These are phyloP conservation scores for Bettongia penicillata DNA, from an alignment of 2,113 vertebrate genomes.

Conservation along the genomic window DNA sequence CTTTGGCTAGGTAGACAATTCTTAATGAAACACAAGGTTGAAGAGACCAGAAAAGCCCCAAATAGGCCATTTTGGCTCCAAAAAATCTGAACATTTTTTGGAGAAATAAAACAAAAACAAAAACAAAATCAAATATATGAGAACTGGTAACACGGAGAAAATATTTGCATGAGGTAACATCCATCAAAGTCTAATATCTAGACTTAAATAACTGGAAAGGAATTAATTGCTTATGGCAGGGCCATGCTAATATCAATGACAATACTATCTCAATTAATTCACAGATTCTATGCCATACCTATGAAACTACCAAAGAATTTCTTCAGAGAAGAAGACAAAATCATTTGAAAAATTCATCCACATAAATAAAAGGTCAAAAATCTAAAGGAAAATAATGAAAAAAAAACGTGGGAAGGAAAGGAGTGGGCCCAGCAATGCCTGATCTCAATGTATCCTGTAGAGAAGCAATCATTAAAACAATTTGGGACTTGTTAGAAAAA, in stretches of 20 bases:
- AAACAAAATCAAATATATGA: not conserved
- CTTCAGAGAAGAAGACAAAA: not conserved
- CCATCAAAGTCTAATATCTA: not conserved
- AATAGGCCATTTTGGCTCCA: not conserved
- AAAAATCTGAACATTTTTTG: not conserved
- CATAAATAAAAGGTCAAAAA: not conserved
- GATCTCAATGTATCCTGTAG: not conserved
- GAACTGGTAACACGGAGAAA: not conserved
- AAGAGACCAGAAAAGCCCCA: not conserved
- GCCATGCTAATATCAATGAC: not conserved
- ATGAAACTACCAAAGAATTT: not conserved
- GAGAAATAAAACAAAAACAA: not conserved
- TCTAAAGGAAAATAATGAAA: not conserved
- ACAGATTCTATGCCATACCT: not conserved
- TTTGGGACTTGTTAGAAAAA: not conserved
- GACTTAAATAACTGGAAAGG: not conserved
- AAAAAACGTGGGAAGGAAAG: not conserved
- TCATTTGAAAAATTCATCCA: not conserved
- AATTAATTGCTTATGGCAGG: not conserved
- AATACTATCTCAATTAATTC: not conserved
- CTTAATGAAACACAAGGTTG: not conserved
- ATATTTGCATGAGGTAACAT: not conserved
- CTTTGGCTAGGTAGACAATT: not conserved
- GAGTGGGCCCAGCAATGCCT: not conserved
- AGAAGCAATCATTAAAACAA: not conserved